A percentile compares a stretch with the other conserved stretches of the same genome.
Conservation (phyloP, 2,797 vertebrate species). For the Platyrinchus mystaceus region DNA sequence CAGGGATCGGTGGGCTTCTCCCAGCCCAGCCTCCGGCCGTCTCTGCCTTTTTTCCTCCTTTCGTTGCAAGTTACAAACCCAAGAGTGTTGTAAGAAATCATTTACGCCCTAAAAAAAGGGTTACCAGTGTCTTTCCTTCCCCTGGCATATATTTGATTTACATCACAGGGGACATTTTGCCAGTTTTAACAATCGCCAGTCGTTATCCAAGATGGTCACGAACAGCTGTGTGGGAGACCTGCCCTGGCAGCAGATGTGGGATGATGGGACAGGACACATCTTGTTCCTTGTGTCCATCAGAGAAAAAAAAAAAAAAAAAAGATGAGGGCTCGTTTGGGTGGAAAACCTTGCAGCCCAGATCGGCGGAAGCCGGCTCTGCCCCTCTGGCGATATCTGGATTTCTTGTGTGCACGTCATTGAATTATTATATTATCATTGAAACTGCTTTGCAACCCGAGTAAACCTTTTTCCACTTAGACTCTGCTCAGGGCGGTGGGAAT, state of each 20-base stretch:
- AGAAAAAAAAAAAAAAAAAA: not conserved
- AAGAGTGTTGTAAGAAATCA: not conserved
- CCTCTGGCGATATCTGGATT: not conserved
- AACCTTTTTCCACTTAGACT: conserved; percentile 45
- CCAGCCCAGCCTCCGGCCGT: not conserved
- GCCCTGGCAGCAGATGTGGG: not conserved
- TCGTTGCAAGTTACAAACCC: not conserved
- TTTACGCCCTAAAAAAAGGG: not conserved
- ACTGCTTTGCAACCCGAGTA: not conserved
- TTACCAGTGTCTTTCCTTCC: not conserved
- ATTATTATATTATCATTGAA: not conserved
- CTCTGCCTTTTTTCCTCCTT: not conserved
- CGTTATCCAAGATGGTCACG: not conserved
- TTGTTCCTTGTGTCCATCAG: not conserved
- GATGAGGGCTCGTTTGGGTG: not conserved
- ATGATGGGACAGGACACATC: not conserved
- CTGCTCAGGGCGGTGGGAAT: conserved; percentile 12
- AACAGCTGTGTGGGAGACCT: not conserved
- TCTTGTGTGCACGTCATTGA: too few relatives aligned
- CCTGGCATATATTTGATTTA: not conserved
- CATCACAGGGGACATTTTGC: not conserved
- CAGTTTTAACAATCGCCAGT: not conserved
- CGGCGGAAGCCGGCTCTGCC: not conserved
- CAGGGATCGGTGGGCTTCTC: conserved; percentile 37
- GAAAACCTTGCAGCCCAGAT: not conserved